phyloP scores from a whole-genome alignment of 2,888 invertebrate genomes.

The Thumatha senex region DNA sequence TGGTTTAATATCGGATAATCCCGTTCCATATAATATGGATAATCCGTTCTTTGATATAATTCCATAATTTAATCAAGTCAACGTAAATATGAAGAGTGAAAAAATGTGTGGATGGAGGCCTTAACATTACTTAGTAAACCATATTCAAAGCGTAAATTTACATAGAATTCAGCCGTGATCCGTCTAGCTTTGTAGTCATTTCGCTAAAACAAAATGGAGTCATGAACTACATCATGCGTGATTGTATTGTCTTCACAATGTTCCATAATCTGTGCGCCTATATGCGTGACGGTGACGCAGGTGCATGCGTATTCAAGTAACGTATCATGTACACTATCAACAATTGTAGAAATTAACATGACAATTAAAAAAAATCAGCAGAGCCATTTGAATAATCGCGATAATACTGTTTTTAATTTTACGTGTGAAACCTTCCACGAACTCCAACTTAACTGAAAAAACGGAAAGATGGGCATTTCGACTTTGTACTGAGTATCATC shows the following conservation, averaged over 20 bases:
- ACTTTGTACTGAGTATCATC: too few species aligned
- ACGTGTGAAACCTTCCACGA: too few species aligned
- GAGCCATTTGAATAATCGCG: neutral
- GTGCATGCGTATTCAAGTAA: slow-evolving; percentile 24
- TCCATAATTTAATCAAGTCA: too few species aligned
- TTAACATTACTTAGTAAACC: neutral
- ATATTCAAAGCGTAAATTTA: neutral
- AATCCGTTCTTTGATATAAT: too few species aligned
- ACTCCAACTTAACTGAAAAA: too few species aligned
- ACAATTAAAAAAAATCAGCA: neutral
- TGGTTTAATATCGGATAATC: too few species aligned
- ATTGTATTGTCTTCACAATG: slow-evolving; percentile 21
- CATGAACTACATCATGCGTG: slow-evolving; percentile 12
- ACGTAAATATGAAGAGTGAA: too few species aligned
- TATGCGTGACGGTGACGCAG: slow-evolving; percentile 36
- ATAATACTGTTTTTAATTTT: neutral
- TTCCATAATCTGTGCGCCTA: slow-evolving; percentile 12
- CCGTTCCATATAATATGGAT: too few species aligned
- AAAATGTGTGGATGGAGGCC: too few species aligned
- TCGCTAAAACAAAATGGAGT: slow-evolving; percentile 10
- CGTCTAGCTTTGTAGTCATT: slow-evolving; percentile 3
- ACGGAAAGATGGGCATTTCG: too few species aligned
- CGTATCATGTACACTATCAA: slow-evolving; percentile 2
- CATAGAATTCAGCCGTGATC: slow-evolving; percentile 1
- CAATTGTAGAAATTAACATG: neutral